Conservation (phyloP, 1,140 invertebrate species). For the Leptopilina boulardi region DNA sequence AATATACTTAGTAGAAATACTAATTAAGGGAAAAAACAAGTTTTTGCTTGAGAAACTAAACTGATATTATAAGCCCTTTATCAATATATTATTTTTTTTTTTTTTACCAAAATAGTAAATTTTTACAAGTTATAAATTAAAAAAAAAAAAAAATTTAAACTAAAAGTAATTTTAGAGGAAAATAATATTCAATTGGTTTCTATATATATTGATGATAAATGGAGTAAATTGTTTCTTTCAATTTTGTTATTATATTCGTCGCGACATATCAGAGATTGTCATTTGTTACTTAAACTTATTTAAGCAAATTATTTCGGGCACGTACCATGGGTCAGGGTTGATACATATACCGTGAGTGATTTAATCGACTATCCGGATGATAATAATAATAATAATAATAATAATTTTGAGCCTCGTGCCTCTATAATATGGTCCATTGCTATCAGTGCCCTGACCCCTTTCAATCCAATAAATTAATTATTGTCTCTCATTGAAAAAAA, state of each 20-base stretch:
- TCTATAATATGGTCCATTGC: background rate
- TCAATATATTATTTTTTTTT: too few species aligned
- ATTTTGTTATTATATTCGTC: background rate
- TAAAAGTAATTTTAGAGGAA: too few species aligned
- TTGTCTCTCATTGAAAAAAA: slow-evolving; percentile 67
- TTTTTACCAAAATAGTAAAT: too few species aligned
- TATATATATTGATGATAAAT: background rate
- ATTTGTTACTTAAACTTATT: slow-evolving; percentile 6
- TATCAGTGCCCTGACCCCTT: slow-evolving; percentile 20
- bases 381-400: slow-evolving; percentile 3
- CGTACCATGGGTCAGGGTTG: slow-evolving; percentile 40
- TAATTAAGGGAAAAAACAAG: slow-evolving; percentile 10
- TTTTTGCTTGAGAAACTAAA: slow-evolving; percentile 11
- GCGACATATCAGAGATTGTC: background rate
- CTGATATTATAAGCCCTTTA: too few species aligned
- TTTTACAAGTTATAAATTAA: too few species aligned
- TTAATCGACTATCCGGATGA: slow-evolving; percentile 32
- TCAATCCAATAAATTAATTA: slow-evolving; percentile 68
- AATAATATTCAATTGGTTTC: background rate
- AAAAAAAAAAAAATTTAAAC: too few species aligned
- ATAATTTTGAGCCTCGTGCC: slow-evolving; percentile 45
- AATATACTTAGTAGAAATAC: background rate
- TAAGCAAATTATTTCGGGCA: slow-evolving; percentile 21
- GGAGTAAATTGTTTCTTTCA: background rate
- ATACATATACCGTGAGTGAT: slow-evolving; percentile 31